Base-by-base conservation (phyloP, 2,888 invertebrate species). In the Isotomurus palustris region DNA sequence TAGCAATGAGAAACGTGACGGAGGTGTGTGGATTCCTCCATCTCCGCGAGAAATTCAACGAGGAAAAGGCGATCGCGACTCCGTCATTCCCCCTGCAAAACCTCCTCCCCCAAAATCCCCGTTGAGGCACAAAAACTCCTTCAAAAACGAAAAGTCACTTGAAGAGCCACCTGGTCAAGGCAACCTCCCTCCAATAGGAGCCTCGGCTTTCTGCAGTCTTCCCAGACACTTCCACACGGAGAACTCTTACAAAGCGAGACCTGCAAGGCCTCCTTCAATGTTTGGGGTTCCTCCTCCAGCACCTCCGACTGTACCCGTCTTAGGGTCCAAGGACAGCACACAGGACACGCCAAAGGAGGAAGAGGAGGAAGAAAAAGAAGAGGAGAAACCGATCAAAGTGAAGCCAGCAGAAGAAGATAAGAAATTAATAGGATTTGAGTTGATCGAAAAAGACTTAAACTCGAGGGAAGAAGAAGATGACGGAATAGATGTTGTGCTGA, bases 141-240 rank as follows among this genome's bases (percentile, higher is more conserved):
- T 68, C 47, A 68, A 66, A 36, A 36, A 44, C 51, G 21, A 25
- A 35, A 48, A 24, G 36, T 28, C 54, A 40, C 38, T 50, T 35
- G 43, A 51, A 32, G 29, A 29, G 14, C 28, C 50, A 19, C 25
- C 32, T 2, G 35, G 40, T 29, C 35, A 17, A 43, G n/a, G 35
- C 6, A 22, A 32, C 14, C 32, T 17, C 19, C n/a, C n/a, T n/a
- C n/a, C n/a, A n/a, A n/a, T n/a, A n/a, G n/a, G n/a, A n/a, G n/a
- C n/a, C n/a, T 47, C 62, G 17, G 56, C 47, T 41, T 66, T 60
- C 50, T 59, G 53, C 28, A 66, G 66, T 62, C 66, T 68, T 61
- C 68, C 68, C 40, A 21, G 68, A 27, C 66, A 64, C 57, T 68
- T 66, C 53, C 62, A 62, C 25, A 68, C 66, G 2, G 66, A 68